Conservation (phyloP, 2,888 invertebrate genomes). For the Lymantria monacha region DNA sequence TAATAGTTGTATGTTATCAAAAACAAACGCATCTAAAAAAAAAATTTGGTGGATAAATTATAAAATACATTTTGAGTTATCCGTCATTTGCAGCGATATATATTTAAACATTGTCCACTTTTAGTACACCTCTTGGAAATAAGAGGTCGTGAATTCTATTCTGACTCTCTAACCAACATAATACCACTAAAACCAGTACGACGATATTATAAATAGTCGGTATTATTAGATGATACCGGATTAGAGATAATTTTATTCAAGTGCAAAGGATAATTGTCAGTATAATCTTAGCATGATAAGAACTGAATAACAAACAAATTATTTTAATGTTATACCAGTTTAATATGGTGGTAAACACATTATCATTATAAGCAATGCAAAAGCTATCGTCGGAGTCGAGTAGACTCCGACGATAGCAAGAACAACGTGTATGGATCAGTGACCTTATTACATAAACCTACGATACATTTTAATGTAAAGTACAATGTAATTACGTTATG, state of each 20-base stretch:
- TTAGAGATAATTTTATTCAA: too few relatives aligned
- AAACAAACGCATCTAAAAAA: too few relatives aligned
- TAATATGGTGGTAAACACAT: not conserved
- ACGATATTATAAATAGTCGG: not conserved
- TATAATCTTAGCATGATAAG: not conserved
- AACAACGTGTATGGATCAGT: not conserved
- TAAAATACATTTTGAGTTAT: too few relatives aligned
- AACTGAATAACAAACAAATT: conserved; percentile 13
- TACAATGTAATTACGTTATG: not conserved
- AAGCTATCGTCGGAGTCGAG: too few relatives aligned
- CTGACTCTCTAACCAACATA: too few relatives aligned
- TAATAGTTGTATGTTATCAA: too few relatives aligned
- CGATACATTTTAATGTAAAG: not conserved
- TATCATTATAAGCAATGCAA: not conserved
- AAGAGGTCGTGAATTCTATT: too few relatives aligned
- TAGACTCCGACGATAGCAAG: not conserved
- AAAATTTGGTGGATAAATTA: too few relatives aligned
- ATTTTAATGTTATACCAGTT: conserved; percentile 1
- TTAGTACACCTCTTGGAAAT: too few relatives aligned
- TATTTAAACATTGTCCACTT: too few relatives aligned
- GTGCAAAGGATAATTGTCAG: not conserved
- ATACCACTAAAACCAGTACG: too few relatives aligned
- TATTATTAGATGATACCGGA: not conserved
- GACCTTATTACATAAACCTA: not conserved
- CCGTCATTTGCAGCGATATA: too few relatives aligned